Conservation (phyloP, 2,113 vertebrate species). For the Thunnus maccoyii region DNA sequence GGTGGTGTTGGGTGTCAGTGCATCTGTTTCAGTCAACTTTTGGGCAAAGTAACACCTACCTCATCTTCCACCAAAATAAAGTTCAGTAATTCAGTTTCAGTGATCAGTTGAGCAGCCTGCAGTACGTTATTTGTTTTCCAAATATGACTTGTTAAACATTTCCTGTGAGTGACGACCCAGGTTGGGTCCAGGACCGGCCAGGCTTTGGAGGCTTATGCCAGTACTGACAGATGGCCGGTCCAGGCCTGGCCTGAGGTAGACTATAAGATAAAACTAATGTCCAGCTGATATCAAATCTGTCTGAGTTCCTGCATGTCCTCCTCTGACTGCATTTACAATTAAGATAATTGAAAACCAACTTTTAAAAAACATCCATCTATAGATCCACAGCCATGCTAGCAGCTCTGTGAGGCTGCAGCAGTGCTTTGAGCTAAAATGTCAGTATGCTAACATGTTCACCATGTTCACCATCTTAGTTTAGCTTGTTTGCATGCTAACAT, state of each 20-base stretch:
- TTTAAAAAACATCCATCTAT: no score
- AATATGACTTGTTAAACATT: slow-evolving; percentile 34
- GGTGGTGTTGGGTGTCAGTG: no score
- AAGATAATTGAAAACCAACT: background rate
- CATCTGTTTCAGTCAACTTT: background rate
- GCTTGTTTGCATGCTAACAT: no score
- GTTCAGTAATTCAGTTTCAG: background rate
- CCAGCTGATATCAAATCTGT: slow-evolving; percentile 68
- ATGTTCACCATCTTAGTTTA: no score
- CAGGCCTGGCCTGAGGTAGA: slow-evolving; percentile 55
- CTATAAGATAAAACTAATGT: slow-evolving; percentile 51
- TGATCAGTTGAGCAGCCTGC: slow-evolving; percentile 11
- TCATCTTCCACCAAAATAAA: slow-evolving; percentile 13
- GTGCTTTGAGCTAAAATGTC: no score
- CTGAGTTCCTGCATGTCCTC: slow-evolving; percentile 12
- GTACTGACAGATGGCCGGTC: slow-evolving; percentile 57
- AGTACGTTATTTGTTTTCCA: slow-evolving; percentile 21
- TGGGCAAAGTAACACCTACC: background rate
- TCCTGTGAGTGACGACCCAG: slow-evolving; percentile 31
- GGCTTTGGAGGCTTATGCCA: slow-evolving; percentile 40
- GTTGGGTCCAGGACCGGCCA: slow-evolving; percentile 36
- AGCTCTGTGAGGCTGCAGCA: no score
- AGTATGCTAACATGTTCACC: no score
- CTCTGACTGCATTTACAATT: background rate
- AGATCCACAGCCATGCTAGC: no score